phyloP scores from a whole-genome alignment of 2,888 invertebrate species.

The Aproaerema taeniolella region DNA sequence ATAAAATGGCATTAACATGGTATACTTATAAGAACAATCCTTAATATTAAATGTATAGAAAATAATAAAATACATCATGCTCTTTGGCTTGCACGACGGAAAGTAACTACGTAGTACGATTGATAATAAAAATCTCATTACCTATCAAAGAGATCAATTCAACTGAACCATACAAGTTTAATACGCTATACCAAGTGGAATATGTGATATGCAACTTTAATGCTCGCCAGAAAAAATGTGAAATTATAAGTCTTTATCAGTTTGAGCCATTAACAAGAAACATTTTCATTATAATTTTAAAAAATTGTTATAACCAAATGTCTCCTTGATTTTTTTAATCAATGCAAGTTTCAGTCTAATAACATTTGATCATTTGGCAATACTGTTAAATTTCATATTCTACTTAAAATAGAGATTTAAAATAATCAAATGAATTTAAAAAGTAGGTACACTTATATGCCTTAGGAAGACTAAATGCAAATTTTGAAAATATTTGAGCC shows the following conservation, averaged over 20 bases:
- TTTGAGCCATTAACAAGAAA: conserved; percentile 44
- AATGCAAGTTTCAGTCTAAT: conserved; percentile 68
- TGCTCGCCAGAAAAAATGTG: conserved; percentile 32
- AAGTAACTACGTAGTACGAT: conserved; percentile 52
- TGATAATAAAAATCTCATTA: conserved; percentile 52
- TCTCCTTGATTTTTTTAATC: conserved; percentile 34
- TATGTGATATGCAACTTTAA: conserved; percentile 63
- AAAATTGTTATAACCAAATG: conserved; percentile 25
- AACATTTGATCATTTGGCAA: conserved; percentile 75
- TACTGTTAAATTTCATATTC: conserved; percentile 60
- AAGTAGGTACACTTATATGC: conserved; percentile 45
- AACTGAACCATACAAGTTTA: conserved; percentile 47
- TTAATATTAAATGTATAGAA: conserved; percentile 66
- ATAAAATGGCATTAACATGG: conserved; percentile 73
- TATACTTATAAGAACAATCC: conserved; percentile 63
- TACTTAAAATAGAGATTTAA: conserved; percentile 47
- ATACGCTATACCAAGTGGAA: conserved; percentile 33
- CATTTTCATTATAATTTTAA: conserved; percentile 21
- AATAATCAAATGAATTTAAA: conserved; percentile 42
- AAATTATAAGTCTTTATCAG: conserved; percentile 30
- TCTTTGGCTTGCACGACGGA: conserved; percentile 77
- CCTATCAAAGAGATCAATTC: conserved; percentile 66
- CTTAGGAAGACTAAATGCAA: conserved; percentile 68
- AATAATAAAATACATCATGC: conserved; percentile 75
- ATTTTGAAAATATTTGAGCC: conserved; percentile 53